These are phyloP conservation scores for Catostomus latipinnis DNA, from an alignment of 2,797 vertebrate species.

Conservation along the genomic window DNA sequence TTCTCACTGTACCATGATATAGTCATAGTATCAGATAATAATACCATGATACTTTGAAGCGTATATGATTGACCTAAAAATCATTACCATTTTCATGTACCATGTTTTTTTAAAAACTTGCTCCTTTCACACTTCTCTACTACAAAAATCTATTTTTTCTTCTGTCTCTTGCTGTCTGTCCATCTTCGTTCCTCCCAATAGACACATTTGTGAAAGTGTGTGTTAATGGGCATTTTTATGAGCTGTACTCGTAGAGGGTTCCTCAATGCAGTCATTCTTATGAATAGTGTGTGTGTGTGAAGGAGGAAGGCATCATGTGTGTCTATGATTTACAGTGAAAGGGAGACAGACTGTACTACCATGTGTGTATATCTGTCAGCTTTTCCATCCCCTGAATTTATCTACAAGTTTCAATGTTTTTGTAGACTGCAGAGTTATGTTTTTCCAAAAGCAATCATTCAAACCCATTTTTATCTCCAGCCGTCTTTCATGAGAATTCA, in stretches of 20 bases:
- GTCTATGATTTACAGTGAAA: no score
- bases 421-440: constrained; percentile 11
- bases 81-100: no score
- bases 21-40: no score
- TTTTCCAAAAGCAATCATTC: constrained; percentile 35
- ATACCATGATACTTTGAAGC: no score
- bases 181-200: not conserved
- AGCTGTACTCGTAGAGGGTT: constrained; percentile 29
- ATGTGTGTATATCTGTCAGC: not conserved
- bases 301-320: no score
- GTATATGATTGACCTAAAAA: no score
- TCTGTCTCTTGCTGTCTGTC: not conserved
- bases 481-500: not conserved
- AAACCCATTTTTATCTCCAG: constrained; percentile 25
- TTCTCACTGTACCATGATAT: no score
- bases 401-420: constrained; percentile 24
- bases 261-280: constrained; percentile 34
- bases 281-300: not conserved
- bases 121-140: not conserved
- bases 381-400: constrained; percentile 18
- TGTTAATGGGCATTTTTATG: constrained; percentile 41
- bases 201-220: constrained; percentile 27
- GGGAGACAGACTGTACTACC: no score
- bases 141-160: not conserved
- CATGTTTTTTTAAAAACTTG: no score